A percentile compares a stretch with the other conserved stretches of the same genome.
phyloP scores from a whole-genome alignment of 2,797 vertebrate species.

The Neosalanx taihuensis region DNA sequence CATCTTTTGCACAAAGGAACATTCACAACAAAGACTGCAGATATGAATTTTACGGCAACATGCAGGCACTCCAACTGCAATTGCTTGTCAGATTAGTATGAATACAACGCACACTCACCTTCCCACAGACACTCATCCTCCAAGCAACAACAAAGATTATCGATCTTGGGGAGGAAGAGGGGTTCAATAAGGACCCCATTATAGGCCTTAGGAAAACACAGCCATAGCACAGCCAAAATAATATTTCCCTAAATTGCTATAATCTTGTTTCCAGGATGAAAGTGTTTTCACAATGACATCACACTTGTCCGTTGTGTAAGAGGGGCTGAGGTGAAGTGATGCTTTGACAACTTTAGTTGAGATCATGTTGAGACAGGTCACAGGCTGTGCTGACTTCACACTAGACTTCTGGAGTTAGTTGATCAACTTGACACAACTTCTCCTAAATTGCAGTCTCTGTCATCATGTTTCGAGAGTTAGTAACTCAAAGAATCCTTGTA shows the following conservation, averaged over 20 bases:
- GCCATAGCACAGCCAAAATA: neutral
- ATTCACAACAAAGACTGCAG: neutral
- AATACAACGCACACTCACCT: slow-evolving; percentile 12
- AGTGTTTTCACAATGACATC: neutral
- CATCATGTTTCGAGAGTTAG: neutral
- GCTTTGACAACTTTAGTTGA: neutral
- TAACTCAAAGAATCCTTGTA: too few relatives aligned
- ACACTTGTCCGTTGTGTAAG: neutral
- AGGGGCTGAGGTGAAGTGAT: neutral
- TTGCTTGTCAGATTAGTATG: slow-evolving; percentile 13
- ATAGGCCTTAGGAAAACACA: neutral
- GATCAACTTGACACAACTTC: neutral
- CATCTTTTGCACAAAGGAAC: neutral
- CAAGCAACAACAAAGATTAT: slow-evolving; percentile 11
- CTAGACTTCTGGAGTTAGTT: neutral
- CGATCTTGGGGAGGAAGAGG: neutral
- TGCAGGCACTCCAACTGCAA: neutral
- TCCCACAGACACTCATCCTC: neutral
- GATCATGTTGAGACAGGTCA: too few relatives aligned
- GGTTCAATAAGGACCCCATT: slow-evolving; percentile 2
- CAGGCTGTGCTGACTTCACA: neutral
- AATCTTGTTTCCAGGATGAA: neutral
- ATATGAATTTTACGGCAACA: neutral
- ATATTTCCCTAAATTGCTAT: neutral
- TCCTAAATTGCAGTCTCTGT: neutral